These are phyloP conservation scores for Pyxicephalus adspersus DNA, from an alignment of 2,113 vertebrate species.

Conservation along the genomic window DNA sequence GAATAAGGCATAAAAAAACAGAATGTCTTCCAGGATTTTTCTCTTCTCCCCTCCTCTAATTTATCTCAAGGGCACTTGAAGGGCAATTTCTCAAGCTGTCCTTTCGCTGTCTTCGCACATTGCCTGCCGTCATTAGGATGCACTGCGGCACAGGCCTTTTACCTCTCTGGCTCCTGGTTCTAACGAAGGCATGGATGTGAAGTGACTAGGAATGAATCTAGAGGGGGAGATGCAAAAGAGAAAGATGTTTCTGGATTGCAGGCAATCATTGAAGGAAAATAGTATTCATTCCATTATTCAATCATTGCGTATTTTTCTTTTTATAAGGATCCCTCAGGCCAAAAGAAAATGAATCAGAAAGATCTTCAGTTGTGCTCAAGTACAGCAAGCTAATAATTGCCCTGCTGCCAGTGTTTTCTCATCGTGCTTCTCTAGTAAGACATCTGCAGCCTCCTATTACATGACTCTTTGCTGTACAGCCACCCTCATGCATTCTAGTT, in stretches of 20 bases:
- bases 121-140: conserved; percentile 38
- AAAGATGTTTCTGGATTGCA: background rate
- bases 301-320: no score
- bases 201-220: conserved; percentile 27
- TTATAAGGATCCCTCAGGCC: no score
- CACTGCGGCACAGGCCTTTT: conserved; percentile 6
- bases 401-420: no score
- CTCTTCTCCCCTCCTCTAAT: conserved; percentile 27
- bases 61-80: conserved; percentile 45
- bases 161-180: conserved; percentile 18
- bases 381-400: no score
- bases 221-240: background rate
- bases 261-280: background rate
- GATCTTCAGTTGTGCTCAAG: no score
- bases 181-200: conserved; percentile 23
- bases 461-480: no score
- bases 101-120: background rate
- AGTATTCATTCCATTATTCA: no score
- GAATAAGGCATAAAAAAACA: background rate
- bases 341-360: no score
- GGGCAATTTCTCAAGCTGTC: conserved; percentile 37
- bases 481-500: no score
- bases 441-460: no score
- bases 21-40: conserved; percentile 32
- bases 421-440: no score